These are phyloP conservation scores for Champsocephalus gunnari DNA, from an alignment of 2,797 vertebrate species.

Conservation along the genomic window DNA sequence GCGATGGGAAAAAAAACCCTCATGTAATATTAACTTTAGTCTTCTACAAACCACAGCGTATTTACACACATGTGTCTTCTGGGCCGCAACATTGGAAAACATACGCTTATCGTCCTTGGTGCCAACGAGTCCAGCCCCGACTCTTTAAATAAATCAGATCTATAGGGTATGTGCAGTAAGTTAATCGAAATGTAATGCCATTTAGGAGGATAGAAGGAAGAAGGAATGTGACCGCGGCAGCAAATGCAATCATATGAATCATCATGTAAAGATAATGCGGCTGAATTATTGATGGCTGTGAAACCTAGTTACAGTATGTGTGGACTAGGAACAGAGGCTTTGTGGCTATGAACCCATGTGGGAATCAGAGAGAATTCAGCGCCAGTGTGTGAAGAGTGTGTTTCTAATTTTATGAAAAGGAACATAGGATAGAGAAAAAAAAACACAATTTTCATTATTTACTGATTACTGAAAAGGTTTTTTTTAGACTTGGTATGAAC, in stretches of 20 bases:
- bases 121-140: slow-evolving; percentile 42
- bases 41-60: slow-evolving; percentile 26
- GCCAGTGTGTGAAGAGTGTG: neutral
- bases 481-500: neutral
- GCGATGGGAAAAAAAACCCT: slow-evolving; percentile 8
- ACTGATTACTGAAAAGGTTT: neutral
- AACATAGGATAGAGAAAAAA: neutral
- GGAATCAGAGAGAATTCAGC: slow-evolving; percentile 29
- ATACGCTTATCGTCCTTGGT: slow-evolving; percentile 39
- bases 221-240: slow-evolving; percentile 38
- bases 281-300: slow-evolving; percentile 72
- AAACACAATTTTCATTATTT: neutral
- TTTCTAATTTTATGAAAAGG: slow-evolving; percentile 1
- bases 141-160: slow-evolving; percentile 68
- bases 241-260: slow-evolving; percentile 72
- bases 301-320: slow-evolving; percentile 51
- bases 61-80: slow-evolving; percentile 26
- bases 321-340: slow-evolving; percentile 27
- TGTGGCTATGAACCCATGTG: slow-evolving; percentile 11
- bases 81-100: slow-evolving; percentile 39
- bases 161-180: slow-evolving; percentile 49
- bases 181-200: slow-evolving; percentile 74
- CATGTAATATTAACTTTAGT: slow-evolving; percentile 23
- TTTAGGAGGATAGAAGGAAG: slow-evolving; percentile 52
- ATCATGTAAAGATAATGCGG: slow-evolving; percentile 70